A percentile compares a stretch with the other conserved stretches of the same genome.
Evolutionary conservation across 2,888 invertebrate species (phyloP).

Genomic region (Athalia cordata): DNA sequence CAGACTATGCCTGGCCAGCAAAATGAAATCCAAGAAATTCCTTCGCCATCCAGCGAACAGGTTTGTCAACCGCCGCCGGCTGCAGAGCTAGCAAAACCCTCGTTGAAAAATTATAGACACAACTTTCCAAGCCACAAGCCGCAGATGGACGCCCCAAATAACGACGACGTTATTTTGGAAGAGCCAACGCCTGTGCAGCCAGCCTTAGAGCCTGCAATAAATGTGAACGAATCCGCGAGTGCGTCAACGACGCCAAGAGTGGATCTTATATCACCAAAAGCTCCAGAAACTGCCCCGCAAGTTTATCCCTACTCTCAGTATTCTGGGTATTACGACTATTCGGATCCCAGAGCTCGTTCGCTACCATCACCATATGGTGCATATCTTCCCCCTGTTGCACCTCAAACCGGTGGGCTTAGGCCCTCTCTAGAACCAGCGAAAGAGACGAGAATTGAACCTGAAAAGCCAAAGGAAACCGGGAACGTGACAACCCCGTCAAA

Average conservation of each 20-base stretch:
- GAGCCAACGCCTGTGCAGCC: slow-evolving; percentile 48
- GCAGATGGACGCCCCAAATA: slow-evolving; percentile 54
- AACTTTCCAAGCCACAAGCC: slow-evolving; percentile 57
- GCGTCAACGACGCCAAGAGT: slow-evolving; percentile 28
- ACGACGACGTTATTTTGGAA: slow-evolving; percentile 63
- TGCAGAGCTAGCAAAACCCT: slow-evolving; percentile 54
- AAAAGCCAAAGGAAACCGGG: slow-evolving; percentile 50
- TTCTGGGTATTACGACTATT: slow-evolving; percentile 66
- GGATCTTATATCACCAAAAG: slow-evolving; percentile 3
- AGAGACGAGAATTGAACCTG: slow-evolving; percentile 52
- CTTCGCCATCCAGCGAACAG: slow-evolving; percentile 49
- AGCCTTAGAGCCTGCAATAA: slow-evolving; percentile 1
- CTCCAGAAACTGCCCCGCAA: slow-evolving; percentile 56
- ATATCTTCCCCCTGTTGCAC: slow-evolving; percentile 65
- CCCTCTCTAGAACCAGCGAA: slow-evolving; percentile 32
- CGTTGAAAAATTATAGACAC: slow-evolving; percentile 59
- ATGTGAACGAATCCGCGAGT: background rate
- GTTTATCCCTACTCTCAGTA: slow-evolving; percentile 70
- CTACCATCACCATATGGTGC: slow-evolving; percentile 66
- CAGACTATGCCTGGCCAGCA: slow-evolving; percentile 57
- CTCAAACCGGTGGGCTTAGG: slow-evolving; percentile 50
- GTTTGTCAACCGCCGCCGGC: slow-evolving; percentile 51
- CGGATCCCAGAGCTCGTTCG: slow-evolving; percentile 66
- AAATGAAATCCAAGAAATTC: slow-evolving; percentile 29
- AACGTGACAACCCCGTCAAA: background rate